Evolutionary conservation across 2,888 invertebrate species (phyloP).

Genomic region (Ariolimax columbianus): DNA sequence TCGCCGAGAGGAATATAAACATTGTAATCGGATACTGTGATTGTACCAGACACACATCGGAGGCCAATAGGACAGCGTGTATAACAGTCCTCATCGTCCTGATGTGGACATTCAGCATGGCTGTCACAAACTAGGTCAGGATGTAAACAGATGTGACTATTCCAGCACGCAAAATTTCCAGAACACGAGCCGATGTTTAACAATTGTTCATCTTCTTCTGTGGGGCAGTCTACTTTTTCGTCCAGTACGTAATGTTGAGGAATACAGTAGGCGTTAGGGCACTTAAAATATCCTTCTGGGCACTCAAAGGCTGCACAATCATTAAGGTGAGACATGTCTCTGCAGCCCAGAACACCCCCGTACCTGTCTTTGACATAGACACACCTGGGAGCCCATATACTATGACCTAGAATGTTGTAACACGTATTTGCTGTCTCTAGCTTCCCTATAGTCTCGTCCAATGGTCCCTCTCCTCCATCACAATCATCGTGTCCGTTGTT

Average conservation of each 20-base stretch:
- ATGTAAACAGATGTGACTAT: neutral
- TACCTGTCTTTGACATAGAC: slow-evolving; percentile 24
- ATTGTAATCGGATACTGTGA: neutral
- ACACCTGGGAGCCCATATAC: slow-evolving; percentile 19
- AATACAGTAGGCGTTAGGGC: neutral
- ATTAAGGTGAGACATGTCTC: slow-evolving; percentile 15
- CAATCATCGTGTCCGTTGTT: neutral
- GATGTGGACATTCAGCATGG: neutral
- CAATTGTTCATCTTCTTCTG: neutral
- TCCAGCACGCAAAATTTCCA: neutral
- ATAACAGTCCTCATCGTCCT: neutral
- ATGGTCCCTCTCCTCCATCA: neutral
- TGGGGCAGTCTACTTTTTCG: neutral
- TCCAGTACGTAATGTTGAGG: slow-evolving; percentile 1
- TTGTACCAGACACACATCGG: neutral
- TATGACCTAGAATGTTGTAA: neutral
- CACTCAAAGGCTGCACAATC: neutral
- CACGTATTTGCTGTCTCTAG: slow-evolving; percentile 5
- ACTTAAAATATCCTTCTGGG: neutral
- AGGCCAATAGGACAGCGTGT: neutral
- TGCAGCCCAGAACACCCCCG: neutral
- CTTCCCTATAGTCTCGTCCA: slow-evolving; percentile 18
- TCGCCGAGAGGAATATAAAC: neutral
- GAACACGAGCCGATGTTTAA: neutral
- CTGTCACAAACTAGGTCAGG: slow-evolving; percentile 23